phyloP scores from a whole-genome alignment of 2,888 invertebrate species.

The Micoletzkya japonica region DNA sequence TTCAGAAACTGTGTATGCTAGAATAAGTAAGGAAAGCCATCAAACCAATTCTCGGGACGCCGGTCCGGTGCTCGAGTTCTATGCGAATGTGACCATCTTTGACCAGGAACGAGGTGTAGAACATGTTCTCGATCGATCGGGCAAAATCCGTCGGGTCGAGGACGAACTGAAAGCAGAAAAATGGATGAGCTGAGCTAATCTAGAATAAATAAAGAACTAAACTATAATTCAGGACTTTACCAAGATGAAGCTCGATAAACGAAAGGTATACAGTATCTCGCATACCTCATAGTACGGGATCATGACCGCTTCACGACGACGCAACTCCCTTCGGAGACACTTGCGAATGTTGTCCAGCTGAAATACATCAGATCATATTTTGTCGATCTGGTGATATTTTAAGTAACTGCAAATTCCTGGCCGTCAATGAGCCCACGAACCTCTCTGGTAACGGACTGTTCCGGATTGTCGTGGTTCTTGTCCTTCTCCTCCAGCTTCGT shows the following conservation, averaged over 20 bases:
- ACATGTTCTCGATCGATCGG: slow-evolving; percentile 29
- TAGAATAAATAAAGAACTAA: neutral
- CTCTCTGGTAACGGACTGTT: slow-evolving; percentile 20
- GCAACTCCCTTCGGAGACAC: slow-evolving; percentile 19
- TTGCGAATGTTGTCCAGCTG: slow-evolving; percentile 25
- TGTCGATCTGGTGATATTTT: neutral
- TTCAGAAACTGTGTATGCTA: no score
- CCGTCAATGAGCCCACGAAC: neutral
- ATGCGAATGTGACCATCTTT: slow-evolving; percentile 25
- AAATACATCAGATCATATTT: neutral
- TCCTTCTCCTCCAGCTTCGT: slow-evolving; percentile 20
- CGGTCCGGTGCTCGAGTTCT: slow-evolving; percentile 4
- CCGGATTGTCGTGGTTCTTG: slow-evolving; percentile 27
- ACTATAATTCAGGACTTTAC: neutral
- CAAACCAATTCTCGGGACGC: neutral
- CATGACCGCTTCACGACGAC: neutral
- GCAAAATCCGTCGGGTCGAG: slow-evolving; percentile 26
- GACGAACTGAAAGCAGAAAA: slow-evolving; percentile 26
- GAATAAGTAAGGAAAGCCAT: no score
- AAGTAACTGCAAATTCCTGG: neutral
- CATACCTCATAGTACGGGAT: slow-evolving; percentile 23
- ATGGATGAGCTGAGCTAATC: neutral
- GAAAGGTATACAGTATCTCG: no score
- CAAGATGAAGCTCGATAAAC: neutral
- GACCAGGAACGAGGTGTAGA: slow-evolving; percentile 29